Evolutionary conservation across 2,888 invertebrate genomes (phyloP).

Genomic region (Micoletzkya japonica): DNA sequence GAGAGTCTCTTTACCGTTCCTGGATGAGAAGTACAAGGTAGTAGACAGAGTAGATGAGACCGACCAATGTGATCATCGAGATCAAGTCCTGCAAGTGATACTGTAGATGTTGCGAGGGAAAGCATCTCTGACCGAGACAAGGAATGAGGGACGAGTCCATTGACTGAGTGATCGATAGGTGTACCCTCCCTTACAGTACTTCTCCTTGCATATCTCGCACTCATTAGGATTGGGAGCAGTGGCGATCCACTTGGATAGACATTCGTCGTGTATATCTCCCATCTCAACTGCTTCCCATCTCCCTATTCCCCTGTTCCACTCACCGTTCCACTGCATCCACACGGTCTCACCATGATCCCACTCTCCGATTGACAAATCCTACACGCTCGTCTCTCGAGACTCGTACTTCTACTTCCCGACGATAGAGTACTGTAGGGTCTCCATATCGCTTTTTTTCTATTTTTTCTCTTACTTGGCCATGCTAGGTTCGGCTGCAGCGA

Average conservation of each 20-base stretch:
- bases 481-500: no score
- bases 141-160: no score
- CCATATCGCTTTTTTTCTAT: no score
- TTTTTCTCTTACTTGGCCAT: no score
- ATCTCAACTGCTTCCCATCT: slow-evolving; percentile 32
- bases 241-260: slow-evolving; percentile 51
- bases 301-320: slow-evolving; percentile 8
- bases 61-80: neutral
- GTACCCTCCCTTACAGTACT: no score
- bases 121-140: neutral
- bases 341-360: slow-evolving; percentile 51
- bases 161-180: no score
- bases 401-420: no score
- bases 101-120: neutral
- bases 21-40: neutral
- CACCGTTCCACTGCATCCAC: slow-evolving; percentile 54
- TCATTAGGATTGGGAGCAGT: slow-evolving; percentile 38
- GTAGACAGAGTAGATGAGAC: neutral
- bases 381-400: slow-evolving; percentile 40
- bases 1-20: neutral
- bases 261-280: slow-evolving; percentile 50
- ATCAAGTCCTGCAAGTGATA: neutral
- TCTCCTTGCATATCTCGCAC: slow-evolving; percentile 56
- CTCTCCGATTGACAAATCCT: slow-evolving; percentile 56
- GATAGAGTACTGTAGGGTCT: neutral